Evolutionary conservation across 2,797 vertebrate genomes (phyloP).

Genomic region (Acipenser oxyrinchus): DNA sequence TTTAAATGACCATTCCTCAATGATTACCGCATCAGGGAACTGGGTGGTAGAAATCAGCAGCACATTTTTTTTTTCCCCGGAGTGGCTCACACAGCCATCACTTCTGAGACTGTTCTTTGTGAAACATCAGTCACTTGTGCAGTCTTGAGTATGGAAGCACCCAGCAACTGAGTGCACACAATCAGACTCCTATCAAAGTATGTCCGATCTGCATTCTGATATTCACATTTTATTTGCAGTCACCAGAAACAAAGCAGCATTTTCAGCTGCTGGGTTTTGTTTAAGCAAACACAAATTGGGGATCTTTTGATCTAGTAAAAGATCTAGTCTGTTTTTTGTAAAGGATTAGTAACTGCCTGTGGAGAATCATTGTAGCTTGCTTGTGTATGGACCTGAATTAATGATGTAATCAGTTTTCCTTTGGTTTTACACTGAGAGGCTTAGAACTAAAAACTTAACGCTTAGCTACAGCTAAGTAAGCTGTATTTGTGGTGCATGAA

Average conservation of each 20-base stretch:
- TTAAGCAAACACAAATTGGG: not conserved
- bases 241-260: not conserved
- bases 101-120: too few relatives aligned
- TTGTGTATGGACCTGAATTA: slow-evolving; percentile 14
- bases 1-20: too few relatives aligned
- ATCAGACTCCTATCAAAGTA: too few relatives aligned
- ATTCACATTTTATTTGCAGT: slow-evolving; percentile 8
- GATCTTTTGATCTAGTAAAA: not conserved
- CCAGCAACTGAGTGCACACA: too few relatives aligned
- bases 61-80: too few relatives aligned
- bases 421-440: not conserved
- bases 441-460: not conserved
- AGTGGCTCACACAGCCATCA: too few relatives aligned
- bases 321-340: slow-evolving; percentile 6
- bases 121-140: too few relatives aligned
- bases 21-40: too few relatives aligned
- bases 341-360: slow-evolving; percentile 19
- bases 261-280: not conserved
- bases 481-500: slow-evolving; percentile 5
- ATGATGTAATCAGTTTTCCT: slow-evolving; percentile 9
- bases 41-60: too few relatives aligned
- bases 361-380: slow-evolving; percentile 13
- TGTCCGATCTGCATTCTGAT: too few relatives aligned
- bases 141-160: too few relatives aligned
- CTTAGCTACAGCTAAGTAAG: not conserved